Evolutionary conservation across 2,113 vertebrate species (phyloP), one percentile per base, ranked within the genome.

Genomic region (Leptobrachium ailaonicum): DNA sequence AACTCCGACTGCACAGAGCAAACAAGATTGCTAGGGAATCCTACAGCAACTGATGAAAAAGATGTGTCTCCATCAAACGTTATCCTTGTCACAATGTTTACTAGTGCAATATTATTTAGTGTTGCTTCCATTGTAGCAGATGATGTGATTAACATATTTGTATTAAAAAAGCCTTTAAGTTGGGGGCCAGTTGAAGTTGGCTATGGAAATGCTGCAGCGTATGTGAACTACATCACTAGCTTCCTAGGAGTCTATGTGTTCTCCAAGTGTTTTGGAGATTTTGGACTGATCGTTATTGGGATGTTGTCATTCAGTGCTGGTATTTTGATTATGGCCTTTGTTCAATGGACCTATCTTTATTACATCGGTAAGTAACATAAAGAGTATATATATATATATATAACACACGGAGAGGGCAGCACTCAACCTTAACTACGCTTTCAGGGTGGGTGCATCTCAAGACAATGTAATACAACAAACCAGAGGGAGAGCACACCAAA

Each of bases 131-230:
- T 83, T 0, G 93, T 92, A 0, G 75, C 96, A 42, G 76, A 97
- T 40, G 94, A 95, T 0, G 75, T 98, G 9, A 82, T 98, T 71
- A 89, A 88, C 0, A 85, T 94, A 10, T 98, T 96, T 82, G 85
- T 97, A 79, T 82, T 98, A 12, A 95, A 93, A 72, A 88, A 92
- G 6, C 97, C 96, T 0, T 90, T 99, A 77, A 92, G 83, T 12
- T 99, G 97, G 97, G 91, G 84, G 0, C 94, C 96, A 0, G 87
- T 90, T 14, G 84, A 96, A 86, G 90, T 99, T 0, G 97, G 97
- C 63, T 93, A 98, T 0, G 95, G 96, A 1, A 96, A 96, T 45
- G 96, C 96, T 5, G 91, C 93, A 0, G 95, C 96, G 2, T 96
- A 91, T 0, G 0, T 71, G 8, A 91, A 96, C 75, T 97, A 96